Evolutionary conservation across 2,113 vertebrate species (phyloP), one percentile per base, ranked within the genome.

Genomic region (Dromas ardeola): DNA sequence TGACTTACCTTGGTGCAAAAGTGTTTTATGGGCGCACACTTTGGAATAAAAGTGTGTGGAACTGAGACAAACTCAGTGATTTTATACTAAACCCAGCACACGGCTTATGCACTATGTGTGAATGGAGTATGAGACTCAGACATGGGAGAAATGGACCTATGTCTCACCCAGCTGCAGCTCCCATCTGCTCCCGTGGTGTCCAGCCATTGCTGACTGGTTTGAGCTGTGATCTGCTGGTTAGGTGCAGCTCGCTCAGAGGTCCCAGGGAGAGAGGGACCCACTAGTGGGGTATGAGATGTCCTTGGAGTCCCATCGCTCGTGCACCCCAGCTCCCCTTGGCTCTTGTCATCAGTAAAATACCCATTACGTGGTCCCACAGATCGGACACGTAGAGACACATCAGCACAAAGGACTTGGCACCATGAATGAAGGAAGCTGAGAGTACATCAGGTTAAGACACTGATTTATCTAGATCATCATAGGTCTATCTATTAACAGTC

Each of bases 331-430:
- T 74, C 38, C 25, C 49, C 26, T 45, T 43, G 53, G 49, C 84
- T 81, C 38, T 10, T 42, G 42, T 6, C 2, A 2, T 49, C 4
- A 2, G 29, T 34, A 29, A 58, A 30, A 71, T 63, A 27, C 11
- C 22, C n/a, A 13, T 43, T 49, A 17, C 2, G 1, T 11, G 34
- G 30, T 73, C 32, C 42, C 11, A 12, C 7, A 0, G 21, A 6
- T 32, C 5, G 40, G 36, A 61, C 49, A 15, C 2, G 5, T 5
- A n/a, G 43, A 32, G 55, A 55, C 20, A 23, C 21, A 18, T 10
- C 38, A 76, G 50, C 30, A 47, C 26, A 55, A 69, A 52, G n/a
- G 22, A 27, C 25, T 76, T 58, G 19, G 71, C 34, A 27, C 3
- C 15, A 5, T 17, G 32, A 67, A 16, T 21, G n/a, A 40, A 86